phyloP scores from a whole-genome alignment of 2,113 vertebrate species.

The Ctenodactylus gundi region DNA sequence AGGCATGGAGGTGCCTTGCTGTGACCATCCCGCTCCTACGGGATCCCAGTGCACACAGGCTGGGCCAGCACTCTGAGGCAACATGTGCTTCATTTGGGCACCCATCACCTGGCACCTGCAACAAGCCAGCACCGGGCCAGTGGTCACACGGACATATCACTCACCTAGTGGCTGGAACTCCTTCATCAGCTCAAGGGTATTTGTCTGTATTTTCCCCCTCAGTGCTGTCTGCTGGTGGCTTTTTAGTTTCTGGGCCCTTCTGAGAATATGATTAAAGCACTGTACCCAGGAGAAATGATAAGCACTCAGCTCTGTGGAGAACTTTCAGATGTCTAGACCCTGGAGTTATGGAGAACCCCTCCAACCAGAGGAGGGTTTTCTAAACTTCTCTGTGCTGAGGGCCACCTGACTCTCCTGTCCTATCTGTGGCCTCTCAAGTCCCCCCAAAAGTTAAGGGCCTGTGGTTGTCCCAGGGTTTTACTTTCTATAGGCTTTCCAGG shows the following conservation, averaged over 20 bases:
- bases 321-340: too few species aligned
- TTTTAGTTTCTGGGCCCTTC: not conserved
- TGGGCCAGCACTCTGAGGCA: too few species aligned
- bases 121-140: not conserved
- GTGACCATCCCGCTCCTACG: too few species aligned
- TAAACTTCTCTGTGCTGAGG: not conserved
- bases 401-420: not conserved
- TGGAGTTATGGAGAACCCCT: too few species aligned
- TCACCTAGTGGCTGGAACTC: not conserved
- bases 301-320: not conserved
- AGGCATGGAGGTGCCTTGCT: too few species aligned
- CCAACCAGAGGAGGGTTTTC: not conserved
- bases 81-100: too few species aligned
- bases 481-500: not conserved
- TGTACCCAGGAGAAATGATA: not conserved
- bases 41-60: too few species aligned
- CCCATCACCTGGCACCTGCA: not conserved
- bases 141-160: not conserved
- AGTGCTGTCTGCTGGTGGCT: not conserved
- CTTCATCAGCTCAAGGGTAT: not conserved
- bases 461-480: not conserved
- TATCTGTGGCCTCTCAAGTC: fast-evolving
- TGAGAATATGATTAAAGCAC: not conserved
- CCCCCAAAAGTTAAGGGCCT: not conserved
- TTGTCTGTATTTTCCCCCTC: not conserved